Base-by-base conservation (phyloP, 2,113 vertebrate species). In the Boulengeromyrus knoepffleri region DNA sequence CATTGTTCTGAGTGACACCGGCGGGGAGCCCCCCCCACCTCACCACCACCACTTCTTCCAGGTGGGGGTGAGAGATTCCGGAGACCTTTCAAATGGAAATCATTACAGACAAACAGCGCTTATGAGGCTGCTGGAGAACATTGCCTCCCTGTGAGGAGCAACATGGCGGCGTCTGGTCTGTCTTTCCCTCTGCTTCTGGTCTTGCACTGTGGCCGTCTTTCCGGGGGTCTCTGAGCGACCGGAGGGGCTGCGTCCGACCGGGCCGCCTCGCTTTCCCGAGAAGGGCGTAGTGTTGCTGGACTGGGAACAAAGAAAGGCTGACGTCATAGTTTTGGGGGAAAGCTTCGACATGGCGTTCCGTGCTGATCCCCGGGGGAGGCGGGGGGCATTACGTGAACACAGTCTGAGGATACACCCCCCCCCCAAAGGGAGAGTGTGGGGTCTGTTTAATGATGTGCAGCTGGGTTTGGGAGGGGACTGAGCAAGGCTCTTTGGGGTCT, bases 41-140 rank as follows among this genome's bases (percentile, higher is more conserved):
- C 47, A 12, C 1, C 24, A n/a, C 47, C 21, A 3, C n/a, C n/a
- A 5, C 31, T 3, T 50, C 13, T 24, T 36, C n/a, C 49, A 50
- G 49, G 46, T 53, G 31, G 49, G 85, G 85, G n/a, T 36, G 85
- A 31, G 85, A 56, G 50, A 87, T 87, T 56, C 47, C 46, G 10
- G 13, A 56, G 85, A 31, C 85, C 85, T 87, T 27, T 49, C 47
- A 47, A 85, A 85, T 85, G 84, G 84, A 87, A 87, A 87, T 87
- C 50, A 87, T 87, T 53, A 52, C 49, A 53, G 27, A 87, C 50
- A 56, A 53, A 52, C 31, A 1, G 49, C 15, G 31, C 47, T 87
- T 87, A 87, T 31, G 47, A 87, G 31, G 47, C 42, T 21, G 21
- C 83, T 4, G 19, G 45, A 50, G 84, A 85, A 87, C 85, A 50